Evolutionary conservation across 2,113 vertebrate species (phyloP).

Genomic region (Hippocampus comes): DNA sequence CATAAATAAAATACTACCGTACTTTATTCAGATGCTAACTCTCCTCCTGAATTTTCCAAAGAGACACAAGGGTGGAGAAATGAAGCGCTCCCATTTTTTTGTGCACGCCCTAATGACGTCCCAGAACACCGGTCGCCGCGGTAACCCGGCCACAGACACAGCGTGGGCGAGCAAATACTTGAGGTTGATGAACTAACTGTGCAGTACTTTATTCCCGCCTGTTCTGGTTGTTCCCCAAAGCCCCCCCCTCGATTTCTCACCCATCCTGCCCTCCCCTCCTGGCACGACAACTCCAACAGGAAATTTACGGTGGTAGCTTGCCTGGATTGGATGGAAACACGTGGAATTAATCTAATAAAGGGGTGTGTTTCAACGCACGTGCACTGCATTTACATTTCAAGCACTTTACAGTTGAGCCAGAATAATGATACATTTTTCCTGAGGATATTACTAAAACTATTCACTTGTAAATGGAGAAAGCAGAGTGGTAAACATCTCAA

Average conservation of each 20-base stretch:
- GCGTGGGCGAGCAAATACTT: constrained; percentile 54
- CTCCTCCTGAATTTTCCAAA: neutral
- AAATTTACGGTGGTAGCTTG: neutral
- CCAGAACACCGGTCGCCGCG: constrained; percentile 56
- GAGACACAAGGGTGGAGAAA: constrained; percentile 10
- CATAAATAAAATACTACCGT: neutral
- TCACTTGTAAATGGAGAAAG: no score
- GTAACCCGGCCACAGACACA: constrained; percentile 64
- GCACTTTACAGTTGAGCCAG: neutral
- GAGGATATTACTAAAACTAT: neutral
- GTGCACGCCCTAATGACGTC: constrained; percentile 52
- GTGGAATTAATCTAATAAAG: constrained; percentile 11
- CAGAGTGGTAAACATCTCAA: no score
- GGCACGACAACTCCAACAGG: neutral
- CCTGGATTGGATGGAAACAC: neutral
- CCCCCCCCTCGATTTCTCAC: neutral
- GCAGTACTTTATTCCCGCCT: constrained; percentile 1
- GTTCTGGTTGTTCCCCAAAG: neutral
- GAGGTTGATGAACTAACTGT: constrained; percentile 45
- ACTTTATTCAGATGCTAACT: neutral
- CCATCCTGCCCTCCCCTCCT: neutral
- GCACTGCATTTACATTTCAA: neutral
- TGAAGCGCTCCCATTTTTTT: constrained; percentile 30
- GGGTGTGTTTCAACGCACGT: neutral
- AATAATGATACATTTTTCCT: neutral